These are phyloP conservation scores for Hydrochoerus hydrochaeris DNA, from an alignment of 2,113 vertebrate species.

Conservation along the genomic window DNA sequence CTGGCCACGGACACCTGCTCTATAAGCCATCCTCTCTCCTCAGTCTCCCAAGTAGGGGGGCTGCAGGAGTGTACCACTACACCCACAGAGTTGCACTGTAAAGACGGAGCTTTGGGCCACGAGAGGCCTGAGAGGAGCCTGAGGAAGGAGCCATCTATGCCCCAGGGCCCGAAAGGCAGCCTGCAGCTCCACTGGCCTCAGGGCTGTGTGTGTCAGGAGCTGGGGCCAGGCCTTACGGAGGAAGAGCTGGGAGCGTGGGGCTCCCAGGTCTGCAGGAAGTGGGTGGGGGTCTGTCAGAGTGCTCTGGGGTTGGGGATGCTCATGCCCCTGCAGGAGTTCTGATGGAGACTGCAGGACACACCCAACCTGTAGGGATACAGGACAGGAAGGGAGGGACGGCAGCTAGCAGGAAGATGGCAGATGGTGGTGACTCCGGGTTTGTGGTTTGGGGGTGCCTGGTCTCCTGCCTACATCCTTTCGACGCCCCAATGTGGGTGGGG, in stretches of 20 bases:
- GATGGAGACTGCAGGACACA: not conserved
- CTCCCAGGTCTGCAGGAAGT: not conserved
- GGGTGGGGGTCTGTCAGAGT: not conserved
- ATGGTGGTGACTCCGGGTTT: too few species aligned
- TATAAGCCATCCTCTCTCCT: too few species aligned
- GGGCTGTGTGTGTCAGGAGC: not conserved
- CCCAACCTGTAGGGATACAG: rapidly evolving
- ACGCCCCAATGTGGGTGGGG: rapidly evolving
- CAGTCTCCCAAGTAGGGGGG: too few species aligned
- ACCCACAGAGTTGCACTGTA: not conserved
- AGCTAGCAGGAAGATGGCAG: not conserved
- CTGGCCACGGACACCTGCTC: not conserved
- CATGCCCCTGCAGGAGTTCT: not conserved
- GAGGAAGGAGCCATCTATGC: rapidly evolving
- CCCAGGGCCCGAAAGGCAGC: rapidly evolving
- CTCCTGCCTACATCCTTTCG: not conserved
- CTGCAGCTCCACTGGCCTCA: not conserved
- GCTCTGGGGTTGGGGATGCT: too few species aligned
- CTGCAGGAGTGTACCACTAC: too few species aligned
- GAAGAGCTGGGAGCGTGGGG: not conserved
- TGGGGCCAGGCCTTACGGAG: not conserved
- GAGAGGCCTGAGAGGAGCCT: not conserved
- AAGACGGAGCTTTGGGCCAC: not conserved
- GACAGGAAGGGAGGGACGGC: too few species aligned
- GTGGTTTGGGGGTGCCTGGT: rapidly evolving